Base-by-base conservation (phyloP, 2,797 vertebrate genomes). In the Pseudomugil tenellus region DNA sequence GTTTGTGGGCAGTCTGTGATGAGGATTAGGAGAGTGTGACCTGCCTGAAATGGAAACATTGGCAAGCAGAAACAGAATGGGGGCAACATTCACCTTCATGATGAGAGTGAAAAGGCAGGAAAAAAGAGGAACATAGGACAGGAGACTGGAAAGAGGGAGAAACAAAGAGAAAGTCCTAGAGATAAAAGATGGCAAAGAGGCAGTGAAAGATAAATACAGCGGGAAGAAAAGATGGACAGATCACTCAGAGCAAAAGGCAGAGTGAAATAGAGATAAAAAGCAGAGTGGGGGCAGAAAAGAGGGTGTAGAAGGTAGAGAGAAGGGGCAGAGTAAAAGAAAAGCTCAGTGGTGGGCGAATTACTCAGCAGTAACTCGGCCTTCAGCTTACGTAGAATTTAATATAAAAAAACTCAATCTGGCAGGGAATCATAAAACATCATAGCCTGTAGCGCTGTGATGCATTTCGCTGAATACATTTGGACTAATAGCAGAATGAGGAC, bases 341-440 rank as follows among this genome's bases (percentile, higher is more conserved):
- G 75, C 81, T 70, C 77, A 52, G 77, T 72, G 74, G 85, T 84
- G 85, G 85, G 83, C 77, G 88, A 89, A 74, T 81, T 73, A 80
- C 85, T 88, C 84, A 83, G 87, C 83, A 82, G 77, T 83, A 86
- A 83, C 84, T 87, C 79, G 1, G 63, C 63, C 80, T 76, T 21
- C 0, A 74, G 83, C 79, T 91, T 81, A 84, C 68, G 67, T 86
- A 71, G 84, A 90, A 87, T 85, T 85, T 84, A 82, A 85, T 86
- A 82, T 76, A 63, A 77, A 79, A 53, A 55, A 70, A 62, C 41
- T 61, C 76, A 58, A 70, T 41, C 80, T 84, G 85, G 77, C 86
- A 83, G 72, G 68, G 74, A 83, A 78, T 87, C 83, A 88, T 79
- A 86, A 84, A 84, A 83, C 81, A 76, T 52, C 69, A 72, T 70